Base-by-base conservation (phyloP, 2,888 invertebrate genomes). In the Pollenia griseotomentosa region DNA sequence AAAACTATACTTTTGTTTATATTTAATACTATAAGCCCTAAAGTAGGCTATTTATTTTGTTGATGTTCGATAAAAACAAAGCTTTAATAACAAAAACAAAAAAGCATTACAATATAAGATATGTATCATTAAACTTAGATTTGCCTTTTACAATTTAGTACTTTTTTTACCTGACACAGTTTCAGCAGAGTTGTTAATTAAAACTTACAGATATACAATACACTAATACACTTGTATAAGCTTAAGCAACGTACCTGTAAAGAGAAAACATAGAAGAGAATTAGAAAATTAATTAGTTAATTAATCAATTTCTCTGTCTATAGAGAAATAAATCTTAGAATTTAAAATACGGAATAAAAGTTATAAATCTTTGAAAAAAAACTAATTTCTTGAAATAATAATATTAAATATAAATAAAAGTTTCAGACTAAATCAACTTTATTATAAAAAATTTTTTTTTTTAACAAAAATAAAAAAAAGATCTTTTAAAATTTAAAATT, bases 11-110 rank as follows among this genome's bases (percentile, higher is more conserved):
- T 57, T 61, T 65, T 48, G 55, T 53, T 40, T 68, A 61, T 46
- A 68, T 14, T 61, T 48, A 55, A 65, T 68, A 80, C 19, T 19
- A n/a, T 81, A 78, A 80, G 65, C 86, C 83, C 79, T 68, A 75
- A 86, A 66, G 86, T 83, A 83, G 86, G 75, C 83, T 75, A 71
- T 75, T 57, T 44, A 79, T 55, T 79, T 70, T 48, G 12, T 40
- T 57, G n/a, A n/a, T 40, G 40, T 66, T 65, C 44, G 66, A 57
- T 40, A 33, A 48, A 74, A 66, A 16, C 5, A 71, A 84, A 70
- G 71, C 66, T 68, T 73, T 66, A 23, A 23, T 55, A 51, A 14
- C 11, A 8, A 12, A 46, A 23, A 23, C 59, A 10, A 78, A 48
- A 55, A 48, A 57, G 12, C 63, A 53, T 46, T 44, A 57, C 23